A percentile compares a stretch with the other conserved stretches of the same genome.
phyloP scores from a whole-genome alignment of 2,797 vertebrate genomes.

The Eremophila alpestris region DNA sequence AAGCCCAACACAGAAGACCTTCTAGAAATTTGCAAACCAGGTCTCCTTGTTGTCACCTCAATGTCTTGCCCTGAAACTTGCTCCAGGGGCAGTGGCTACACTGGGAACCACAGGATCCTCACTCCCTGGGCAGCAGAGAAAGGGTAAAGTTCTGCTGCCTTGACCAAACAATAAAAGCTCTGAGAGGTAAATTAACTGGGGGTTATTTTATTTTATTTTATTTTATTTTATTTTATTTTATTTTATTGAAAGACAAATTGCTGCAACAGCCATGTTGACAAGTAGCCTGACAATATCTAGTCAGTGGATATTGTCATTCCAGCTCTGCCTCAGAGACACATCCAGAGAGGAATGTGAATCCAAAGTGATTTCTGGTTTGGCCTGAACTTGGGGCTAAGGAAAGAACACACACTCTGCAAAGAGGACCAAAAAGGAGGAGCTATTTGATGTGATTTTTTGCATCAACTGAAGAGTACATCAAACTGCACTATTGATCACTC shows the following conservation, averaged over 20 bases:
- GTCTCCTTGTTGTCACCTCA: not conserved
- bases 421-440: not conserved
- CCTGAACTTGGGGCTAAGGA: not conserved
- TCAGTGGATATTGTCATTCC: not conserved
- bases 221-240: not conserved
- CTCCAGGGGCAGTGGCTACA: not conserved
- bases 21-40: not conserved
- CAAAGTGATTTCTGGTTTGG: not conserved
- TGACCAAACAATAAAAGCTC: not conserved
- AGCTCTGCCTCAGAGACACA: not conserved
- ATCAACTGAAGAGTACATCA: not conserved
- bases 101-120: not conserved
- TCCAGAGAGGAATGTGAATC: not conserved
- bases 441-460: not conserved
- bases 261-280: not conserved
- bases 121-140: not conserved
- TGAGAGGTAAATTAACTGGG: not conserved
- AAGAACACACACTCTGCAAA: not conserved
- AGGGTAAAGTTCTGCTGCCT: not conserved
- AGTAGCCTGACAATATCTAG: not conserved
- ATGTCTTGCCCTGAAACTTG: not conserved
- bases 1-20: not conserved
- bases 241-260: not conserved
- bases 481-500: not conserved
- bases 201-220: not conserved